phyloP scores from a whole-genome alignment of 2,113 vertebrate species.

The Andinoacara biseriatus region DNA sequence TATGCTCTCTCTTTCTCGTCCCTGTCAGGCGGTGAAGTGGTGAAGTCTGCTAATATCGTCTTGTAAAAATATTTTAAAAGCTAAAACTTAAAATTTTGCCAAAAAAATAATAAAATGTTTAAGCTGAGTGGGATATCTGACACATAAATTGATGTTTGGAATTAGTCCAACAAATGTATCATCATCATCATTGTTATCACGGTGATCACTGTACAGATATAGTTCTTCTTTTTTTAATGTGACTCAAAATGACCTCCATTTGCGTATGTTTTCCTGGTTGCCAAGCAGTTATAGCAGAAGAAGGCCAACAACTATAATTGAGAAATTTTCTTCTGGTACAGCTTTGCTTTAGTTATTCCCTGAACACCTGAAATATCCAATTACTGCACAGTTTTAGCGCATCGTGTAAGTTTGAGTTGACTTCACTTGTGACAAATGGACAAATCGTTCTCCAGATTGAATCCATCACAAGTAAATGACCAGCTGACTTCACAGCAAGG shows the following conservation, averaged over 20 bases:
- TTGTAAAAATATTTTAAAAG: neutral
- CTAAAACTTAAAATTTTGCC: neutral
- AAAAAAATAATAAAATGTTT: neutral
- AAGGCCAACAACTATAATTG: neutral
- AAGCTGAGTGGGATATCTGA: neutral
- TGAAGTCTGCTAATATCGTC: neutral
- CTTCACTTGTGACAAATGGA: slow-evolving; percentile 20
- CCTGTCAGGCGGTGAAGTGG: neutral
- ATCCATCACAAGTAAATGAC: slow-evolving; percentile 46
- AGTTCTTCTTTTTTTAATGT: neutral
- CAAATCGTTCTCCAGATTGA: slow-evolving; percentile 40
- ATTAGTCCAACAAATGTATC: neutral
- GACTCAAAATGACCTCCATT: neutral
- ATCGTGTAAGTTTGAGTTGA: neutral
- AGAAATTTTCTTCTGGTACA: neutral
- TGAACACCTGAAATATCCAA: neutral
- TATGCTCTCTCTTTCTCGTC: no score
- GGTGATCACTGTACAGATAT: neutral
- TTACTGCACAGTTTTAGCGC: neutral
- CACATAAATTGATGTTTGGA: neutral
- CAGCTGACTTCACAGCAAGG: slow-evolving; percentile 64
- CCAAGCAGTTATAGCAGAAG: neutral
- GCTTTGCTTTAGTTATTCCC: neutral
- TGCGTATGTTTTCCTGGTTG: neutral
- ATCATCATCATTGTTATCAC: neutral